These are phyloP conservation scores for Tubulanus polymorphus DNA, from an alignment of 2,888 invertebrate species.

Conservation along the genomic window DNA sequence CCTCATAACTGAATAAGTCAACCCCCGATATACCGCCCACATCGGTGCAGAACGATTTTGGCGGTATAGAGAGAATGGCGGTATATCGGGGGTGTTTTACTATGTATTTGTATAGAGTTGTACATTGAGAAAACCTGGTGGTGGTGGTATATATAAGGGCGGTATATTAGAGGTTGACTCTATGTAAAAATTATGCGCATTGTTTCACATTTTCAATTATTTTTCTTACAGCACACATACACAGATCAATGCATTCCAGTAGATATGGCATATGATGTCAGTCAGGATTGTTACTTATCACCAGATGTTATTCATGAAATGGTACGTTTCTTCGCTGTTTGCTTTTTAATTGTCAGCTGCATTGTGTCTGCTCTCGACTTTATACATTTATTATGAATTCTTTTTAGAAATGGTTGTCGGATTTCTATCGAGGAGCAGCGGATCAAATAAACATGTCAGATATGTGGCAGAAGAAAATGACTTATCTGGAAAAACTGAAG, in stretches of 20 bases:
- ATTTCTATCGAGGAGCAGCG: slow-evolving; percentile 63
- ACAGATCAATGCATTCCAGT: slow-evolving; percentile 90
- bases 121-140: too few relatives aligned
- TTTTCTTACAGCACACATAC: slow-evolving; percentile 63
- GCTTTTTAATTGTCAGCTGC: background rate
- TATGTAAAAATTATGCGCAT: too few relatives aligned
- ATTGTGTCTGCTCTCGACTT: too few relatives aligned
- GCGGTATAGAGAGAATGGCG: too few relatives aligned
- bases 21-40: too few relatives aligned
- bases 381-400: background rate
- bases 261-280: slow-evolving; percentile 79
- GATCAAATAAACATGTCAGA: slow-evolving; percentile 67
- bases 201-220: too few relatives aligned
- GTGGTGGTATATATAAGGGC: too few relatives aligned
- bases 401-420: slow-evolving; percentile 68
- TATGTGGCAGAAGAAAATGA: slow-evolving; percentile 67
- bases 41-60: too few relatives aligned
- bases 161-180: too few relatives aligned
- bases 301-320: slow-evolving; percentile 81
- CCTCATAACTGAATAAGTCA: too few relatives aligned
- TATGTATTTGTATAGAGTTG: too few relatives aligned
- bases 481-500: slow-evolving; percentile 81
- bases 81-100: too few relatives aligned
- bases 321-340: slow-evolving; percentile 47
- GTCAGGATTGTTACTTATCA: slow-evolving; percentile 76